phyloP scores from a whole-genome alignment of 30 jellyfish, hydroid and myxozoan genomes.

The Euphysa ruthae region DNA sequence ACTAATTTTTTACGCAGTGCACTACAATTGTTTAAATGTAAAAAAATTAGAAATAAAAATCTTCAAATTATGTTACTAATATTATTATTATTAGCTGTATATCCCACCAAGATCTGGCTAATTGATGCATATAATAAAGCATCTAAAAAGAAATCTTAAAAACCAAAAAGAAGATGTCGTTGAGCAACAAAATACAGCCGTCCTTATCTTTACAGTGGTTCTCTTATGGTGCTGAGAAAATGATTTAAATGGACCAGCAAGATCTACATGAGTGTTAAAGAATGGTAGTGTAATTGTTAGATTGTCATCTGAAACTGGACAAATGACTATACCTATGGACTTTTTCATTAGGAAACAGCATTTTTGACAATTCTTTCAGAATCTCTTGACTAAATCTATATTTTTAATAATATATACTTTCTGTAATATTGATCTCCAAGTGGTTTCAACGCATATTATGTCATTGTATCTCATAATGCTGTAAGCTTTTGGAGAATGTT shows the following conservation, averaged over 20 bases:
- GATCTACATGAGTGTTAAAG: background rate
- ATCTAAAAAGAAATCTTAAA: no score
- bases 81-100: no score
- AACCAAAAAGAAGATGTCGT: slow-evolving; percentile 1
- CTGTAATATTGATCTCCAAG: background rate
- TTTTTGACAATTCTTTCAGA: background rate
- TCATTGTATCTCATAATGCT: no score
- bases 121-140: no score
- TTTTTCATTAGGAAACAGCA: background rate
- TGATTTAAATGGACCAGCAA: slow-evolving; percentile 20
- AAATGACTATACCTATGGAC: slow-evolving; percentile 4
- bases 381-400: background rate
- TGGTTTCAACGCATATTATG: background rate
- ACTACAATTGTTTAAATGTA: no score
- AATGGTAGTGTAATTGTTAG: no score
- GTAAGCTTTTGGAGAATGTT: slow-evolving; percentile 6
- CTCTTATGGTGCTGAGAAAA: slow-evolving; percentile 2
- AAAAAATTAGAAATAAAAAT: no score
- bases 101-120: no score
- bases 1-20: no score
- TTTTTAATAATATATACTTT: slow-evolving; percentile 12
- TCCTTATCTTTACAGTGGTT: slow-evolving; percentile 12
- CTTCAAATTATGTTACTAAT: no score
- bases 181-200: background rate
- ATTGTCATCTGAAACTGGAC: background rate